Conservation (phyloP, 2,113 vertebrate species). For the Lophura nycthemera region DNA sequence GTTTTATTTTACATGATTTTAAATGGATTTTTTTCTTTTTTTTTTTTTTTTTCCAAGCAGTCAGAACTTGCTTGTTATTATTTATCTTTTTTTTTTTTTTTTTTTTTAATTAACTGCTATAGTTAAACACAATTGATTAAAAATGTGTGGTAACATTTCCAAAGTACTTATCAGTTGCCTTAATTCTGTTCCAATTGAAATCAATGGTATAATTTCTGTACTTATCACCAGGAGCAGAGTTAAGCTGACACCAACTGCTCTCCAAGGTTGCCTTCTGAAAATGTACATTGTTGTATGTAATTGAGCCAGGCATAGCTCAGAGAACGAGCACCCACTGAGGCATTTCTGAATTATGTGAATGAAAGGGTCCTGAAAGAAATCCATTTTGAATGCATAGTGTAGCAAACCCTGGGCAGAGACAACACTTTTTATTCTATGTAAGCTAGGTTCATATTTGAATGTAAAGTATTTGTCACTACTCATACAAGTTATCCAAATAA, state of each 20-base stretch:
- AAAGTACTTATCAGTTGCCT: neutral
- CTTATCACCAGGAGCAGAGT: neutral
- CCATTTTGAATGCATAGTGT: neutral
- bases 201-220: slow-evolving; percentile 3
- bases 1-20: neutral
- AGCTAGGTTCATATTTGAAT: neutral
- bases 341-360: neutral
- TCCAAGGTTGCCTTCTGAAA: neutral
- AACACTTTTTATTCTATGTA: neutral
- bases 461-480: neutral
- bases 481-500: neutral
- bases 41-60: neutral
- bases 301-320: neutral
- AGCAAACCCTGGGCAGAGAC: neutral
- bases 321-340: neutral
- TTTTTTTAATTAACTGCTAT: neutral
- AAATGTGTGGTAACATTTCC: neutral
- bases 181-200: slow-evolving; percentile 31
- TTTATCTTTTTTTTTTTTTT: slow-evolving; percentile 48
- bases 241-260: neutral
- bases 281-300: neutral
- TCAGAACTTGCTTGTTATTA: slow-evolving; percentile 5
- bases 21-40: neutral
- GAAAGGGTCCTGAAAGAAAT: slow-evolving; percentile 11
- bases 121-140: neutral